Evolutionary conservation across 2,113 vertebrate species (phyloP), one percentile per base, ranked within the genome.

Genomic region (Prochilodus magdalenae): DNA sequence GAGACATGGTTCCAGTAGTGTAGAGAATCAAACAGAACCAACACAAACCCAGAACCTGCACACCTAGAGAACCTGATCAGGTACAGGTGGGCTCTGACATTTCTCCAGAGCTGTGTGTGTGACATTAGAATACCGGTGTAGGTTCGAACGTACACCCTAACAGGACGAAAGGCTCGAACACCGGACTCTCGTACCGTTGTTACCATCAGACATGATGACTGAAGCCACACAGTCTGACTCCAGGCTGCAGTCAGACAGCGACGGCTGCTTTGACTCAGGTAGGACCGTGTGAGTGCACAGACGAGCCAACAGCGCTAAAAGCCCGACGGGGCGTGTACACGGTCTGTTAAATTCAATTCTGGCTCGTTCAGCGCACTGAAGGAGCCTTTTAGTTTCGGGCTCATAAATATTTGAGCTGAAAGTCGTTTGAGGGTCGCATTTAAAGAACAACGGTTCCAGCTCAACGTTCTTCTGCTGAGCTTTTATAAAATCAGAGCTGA

Each of bases 361-460:
- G 51, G 65, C 66, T 76, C 77, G n/a, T 80, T 80, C 74, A 67
- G 36, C 27, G 63, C 44, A 81, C 20, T 79, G 49, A 79, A 36
- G 22, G 47, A 55, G 30, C 65, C 66, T 69, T 75, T 75, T 75
- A 36, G 65, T 36, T 74, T 57, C 5, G 36, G 63, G 30, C 36
- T 83, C 49, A 75, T 85, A 72, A 85, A 85, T 85, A 85, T 85
- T 85, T 82, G 47, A 82, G 53, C 40, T 33, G 24, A 22, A 36
- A 71, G 73, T 73, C 47, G 73, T 47, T 81, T 20, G 33, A 62
- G 24, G 59, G 40, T 47, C 55, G 27, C 57, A 33, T 67, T 70
- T 55, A n/a, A 57, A 74, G 30, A 82, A 24, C 62, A 36, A 51
- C 60, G 49, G 47, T 77, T 30, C 30, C 40, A 73, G 69, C 57